A percentile compares a stretch with the other conserved stretches of the same genome.
phyloP scores from a whole-genome alignment of 2,113 vertebrate genomes.

The Hippocampus abdominalis region DNA sequence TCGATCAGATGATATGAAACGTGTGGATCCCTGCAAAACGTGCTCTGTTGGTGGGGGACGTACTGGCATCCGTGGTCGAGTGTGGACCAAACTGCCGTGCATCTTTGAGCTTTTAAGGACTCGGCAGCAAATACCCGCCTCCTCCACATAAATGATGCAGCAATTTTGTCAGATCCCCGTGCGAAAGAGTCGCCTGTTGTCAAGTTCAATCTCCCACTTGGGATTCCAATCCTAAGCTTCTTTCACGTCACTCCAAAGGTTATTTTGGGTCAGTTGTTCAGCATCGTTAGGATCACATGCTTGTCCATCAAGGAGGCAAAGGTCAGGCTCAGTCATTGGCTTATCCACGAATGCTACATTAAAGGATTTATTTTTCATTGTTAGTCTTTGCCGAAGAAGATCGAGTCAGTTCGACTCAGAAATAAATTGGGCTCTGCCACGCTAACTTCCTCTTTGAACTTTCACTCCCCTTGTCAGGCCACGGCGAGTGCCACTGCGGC shows the following conservation, averaged over 20 bases:
- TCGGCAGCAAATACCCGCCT: no score
- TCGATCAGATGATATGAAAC: no score
- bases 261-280: background rate
- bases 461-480: slow-evolving; percentile 70
- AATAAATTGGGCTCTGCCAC: background rate
- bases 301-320: background rate
- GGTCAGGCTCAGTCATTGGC: background rate
- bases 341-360: background rate
- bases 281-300: background rate
- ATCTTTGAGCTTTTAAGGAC: no score
- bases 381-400: background rate
- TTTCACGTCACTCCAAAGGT: background rate
- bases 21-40: no score
- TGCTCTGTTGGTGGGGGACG: no score
- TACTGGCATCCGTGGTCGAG: no score
- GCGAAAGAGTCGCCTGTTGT: background rate
- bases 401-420: background rate
- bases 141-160: background rate
- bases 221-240: background rate
- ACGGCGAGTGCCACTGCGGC: slow-evolving; percentile 92
- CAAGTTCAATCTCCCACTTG: background rate
- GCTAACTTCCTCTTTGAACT: background rate
- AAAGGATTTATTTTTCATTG: background rate
- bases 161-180: background rate
- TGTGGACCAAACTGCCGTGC: no score